Conservation (phyloP, 1,140 invertebrate genomes). For the Apis florea region DNA sequence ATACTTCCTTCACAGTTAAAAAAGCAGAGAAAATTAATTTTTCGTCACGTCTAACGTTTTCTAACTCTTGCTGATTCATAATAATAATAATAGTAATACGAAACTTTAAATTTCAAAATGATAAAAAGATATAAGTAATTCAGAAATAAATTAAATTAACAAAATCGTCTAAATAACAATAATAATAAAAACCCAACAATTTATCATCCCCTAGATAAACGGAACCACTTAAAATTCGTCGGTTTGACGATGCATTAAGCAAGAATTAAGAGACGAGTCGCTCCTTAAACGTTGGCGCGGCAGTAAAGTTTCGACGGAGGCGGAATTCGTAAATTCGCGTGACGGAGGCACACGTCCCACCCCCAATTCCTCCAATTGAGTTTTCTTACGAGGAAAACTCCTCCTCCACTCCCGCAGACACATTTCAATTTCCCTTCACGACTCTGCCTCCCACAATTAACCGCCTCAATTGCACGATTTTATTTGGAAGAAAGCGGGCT, state of each 20-base stretch:
- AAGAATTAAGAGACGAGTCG: not conserved
- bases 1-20: not conserved
- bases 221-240: not conserved
- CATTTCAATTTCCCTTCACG: conserved; percentile 11
- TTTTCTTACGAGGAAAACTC: not conserved
- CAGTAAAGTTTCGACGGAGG: conserved; percentile 21
- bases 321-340: conserved; percentile 17
- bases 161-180: no score
- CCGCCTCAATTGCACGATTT: conserved; percentile 23
- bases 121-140: no score
- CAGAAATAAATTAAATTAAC: no score
- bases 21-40: not conserved
- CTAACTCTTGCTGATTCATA: no score
- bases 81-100: no score
- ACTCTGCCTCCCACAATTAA: conserved; percentile 18
- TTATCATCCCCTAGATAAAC: not conserved
- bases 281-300: conserved; percentile 1
- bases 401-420: not conserved
- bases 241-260: not conserved
- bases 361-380: conserved; percentile 1
- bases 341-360: not conserved
- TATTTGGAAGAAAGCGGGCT: conserved; percentile 7
- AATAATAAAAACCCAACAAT: no score
- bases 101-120: no score
- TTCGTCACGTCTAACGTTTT: not conserved